Percentiles rank a stretch among this genome's conserved stretches.
These are phyloP conservation scores for Sylvilagus bachmani DNA, from an alignment of 2,113 vertebrate genomes.

Conservation along the genomic window DNA sequence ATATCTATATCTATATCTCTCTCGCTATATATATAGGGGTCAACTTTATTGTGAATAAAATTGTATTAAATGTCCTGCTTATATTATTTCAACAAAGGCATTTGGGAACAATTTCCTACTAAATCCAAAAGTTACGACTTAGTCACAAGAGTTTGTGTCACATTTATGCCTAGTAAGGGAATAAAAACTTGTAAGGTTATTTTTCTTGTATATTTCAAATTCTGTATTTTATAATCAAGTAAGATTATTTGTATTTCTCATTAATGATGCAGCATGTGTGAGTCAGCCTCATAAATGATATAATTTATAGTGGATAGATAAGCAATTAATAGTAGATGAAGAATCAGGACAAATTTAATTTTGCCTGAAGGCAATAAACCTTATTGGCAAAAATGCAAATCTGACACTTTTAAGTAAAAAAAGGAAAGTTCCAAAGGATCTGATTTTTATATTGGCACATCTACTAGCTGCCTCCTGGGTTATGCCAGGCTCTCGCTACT, in stretches of 20 bases:
- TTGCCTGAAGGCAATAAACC: constrained; percentile 68
- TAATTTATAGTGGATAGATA: constrained; percentile 56
- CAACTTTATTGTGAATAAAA: background rate
- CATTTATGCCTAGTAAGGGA: background rate
- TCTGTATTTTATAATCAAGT: background rate
- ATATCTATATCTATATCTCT: background rate
- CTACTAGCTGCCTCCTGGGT: constrained; percentile 68
- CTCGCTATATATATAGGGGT: background rate
- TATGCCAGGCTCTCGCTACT: constrained; percentile 55
- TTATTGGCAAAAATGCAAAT: constrained; percentile 75
- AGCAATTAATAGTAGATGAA: constrained; percentile 68
- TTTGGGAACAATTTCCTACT: background rate
- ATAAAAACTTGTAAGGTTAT: background rate
- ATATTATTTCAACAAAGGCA: background rate
- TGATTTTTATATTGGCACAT: constrained; percentile 48
- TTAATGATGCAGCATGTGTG: background rate
- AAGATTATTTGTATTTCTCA: background rate
- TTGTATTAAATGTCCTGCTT: background rate
- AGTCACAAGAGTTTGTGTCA: background rate
- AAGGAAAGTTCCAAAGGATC: constrained; percentile 46
- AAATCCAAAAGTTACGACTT: background rate
- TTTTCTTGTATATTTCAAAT: background rate
- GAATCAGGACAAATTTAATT: constrained; percentile 76
- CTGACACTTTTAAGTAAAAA: constrained; percentile 46
- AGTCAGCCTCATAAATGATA: constrained; percentile 13